Conservation (phyloP, 1,140 invertebrate genomes). For the Bombus consobrinus region DNA sequence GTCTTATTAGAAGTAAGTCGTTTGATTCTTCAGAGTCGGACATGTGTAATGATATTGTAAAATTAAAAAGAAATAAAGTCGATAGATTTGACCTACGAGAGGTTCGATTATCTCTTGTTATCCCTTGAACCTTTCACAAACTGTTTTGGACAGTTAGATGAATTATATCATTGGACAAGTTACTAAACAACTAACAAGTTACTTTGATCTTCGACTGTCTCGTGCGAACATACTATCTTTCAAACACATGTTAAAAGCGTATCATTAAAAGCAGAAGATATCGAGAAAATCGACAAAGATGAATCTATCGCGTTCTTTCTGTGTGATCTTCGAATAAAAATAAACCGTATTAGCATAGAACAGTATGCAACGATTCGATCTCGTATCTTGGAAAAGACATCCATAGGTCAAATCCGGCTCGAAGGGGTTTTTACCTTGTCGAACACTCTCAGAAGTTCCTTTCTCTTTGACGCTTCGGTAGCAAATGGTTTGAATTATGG, state of each 20-base stretch:
- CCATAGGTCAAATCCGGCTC: constrained; percentile 79
- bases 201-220: neutral
- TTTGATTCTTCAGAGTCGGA: neutral
- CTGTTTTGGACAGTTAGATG: too few relatives aligned
- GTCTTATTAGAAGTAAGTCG: too few relatives aligned
- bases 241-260: neutral
- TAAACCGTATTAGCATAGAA: neutral
- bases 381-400: constrained; percentile 42
- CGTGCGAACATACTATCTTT: neutral
- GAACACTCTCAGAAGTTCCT: neutral
- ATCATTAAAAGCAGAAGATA: too few relatives aligned
- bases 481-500: constrained; percentile 23
- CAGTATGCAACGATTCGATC: neutral
- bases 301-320: neutral
- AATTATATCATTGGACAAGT: too few relatives aligned
- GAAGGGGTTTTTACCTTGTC: constrained; percentile 66
- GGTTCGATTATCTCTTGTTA: neutral
- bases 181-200: too few relatives aligned
- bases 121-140: too few relatives aligned
- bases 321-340: neutral
- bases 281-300: too few relatives aligned
- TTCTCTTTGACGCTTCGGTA: constrained; percentile 46
- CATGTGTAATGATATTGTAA: too few relatives aligned
- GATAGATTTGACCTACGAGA: neutral
- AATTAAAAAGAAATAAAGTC: neutral